Conservation (phyloP, 2,113 vertebrate species). For the Miniopterus natalensis region DNA sequence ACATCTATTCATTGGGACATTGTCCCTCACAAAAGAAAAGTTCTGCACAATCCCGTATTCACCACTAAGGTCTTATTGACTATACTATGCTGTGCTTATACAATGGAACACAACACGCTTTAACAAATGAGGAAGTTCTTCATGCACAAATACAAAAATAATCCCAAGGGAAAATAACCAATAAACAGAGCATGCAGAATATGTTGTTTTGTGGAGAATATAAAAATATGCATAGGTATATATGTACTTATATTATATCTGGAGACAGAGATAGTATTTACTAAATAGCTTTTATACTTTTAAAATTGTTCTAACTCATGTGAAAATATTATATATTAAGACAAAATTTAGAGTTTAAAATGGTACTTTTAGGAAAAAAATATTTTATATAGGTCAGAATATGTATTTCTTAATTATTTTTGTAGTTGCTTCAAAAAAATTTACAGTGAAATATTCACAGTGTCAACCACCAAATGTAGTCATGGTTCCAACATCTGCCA, state of each 20-base stretch:
- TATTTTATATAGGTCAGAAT: background rate
- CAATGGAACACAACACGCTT: background rate
- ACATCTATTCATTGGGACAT: background rate
- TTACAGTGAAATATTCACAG: background rate
- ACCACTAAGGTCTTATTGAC: background rate
- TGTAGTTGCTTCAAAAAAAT: background rate
- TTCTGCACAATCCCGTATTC: background rate
- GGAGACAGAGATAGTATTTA: background rate
- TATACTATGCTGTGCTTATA: background rate
- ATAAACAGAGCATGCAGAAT: background rate
- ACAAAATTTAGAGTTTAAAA: constrained; percentile 1
- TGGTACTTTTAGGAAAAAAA: background rate
- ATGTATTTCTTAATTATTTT: background rate
- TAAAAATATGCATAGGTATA: background rate
- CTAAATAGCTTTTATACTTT: background rate
- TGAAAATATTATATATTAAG: background rate
- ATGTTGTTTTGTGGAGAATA: background rate
- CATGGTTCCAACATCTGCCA: background rate
- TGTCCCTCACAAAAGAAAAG: background rate
- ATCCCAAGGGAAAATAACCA: constrained; percentile 4
- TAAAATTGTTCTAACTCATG: background rate
- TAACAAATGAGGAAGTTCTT: background rate
- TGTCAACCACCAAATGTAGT: background rate
- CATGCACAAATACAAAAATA: background rate
- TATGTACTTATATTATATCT: background rate